Evolutionary conservation across 2,113 vertebrate genomes (phyloP), one percentile per base, ranked within the genome.

Genomic region (Serilophus lunatus): DNA sequence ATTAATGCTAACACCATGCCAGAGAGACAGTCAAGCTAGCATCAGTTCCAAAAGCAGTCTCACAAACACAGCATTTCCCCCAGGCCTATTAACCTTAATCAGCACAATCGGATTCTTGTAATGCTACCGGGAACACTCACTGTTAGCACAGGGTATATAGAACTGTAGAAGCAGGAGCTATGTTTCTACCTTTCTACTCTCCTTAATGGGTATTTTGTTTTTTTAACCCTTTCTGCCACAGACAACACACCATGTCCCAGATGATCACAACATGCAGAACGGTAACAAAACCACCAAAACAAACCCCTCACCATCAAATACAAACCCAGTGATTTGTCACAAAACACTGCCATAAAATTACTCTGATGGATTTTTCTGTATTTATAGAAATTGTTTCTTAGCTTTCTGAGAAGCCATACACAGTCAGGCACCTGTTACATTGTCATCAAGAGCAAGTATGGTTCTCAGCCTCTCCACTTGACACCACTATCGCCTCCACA

Each of bases 201-300:
- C 36, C 10, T 10, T 15, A 1, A 7, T n/a, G 19, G 16, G 16
- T 35, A n/a, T n/a, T n/a, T n/a, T n/a, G n/a, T 9, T 9, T 7
- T 19, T 16, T 3, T 9, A 2, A 3, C 2, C 12, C 2, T 26
- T 53, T 22, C 38, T 71, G 44, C 12, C 33, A 69, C 29, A 75
- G 9, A 59, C 38, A 31, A 7, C 11, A 44, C 38, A 47, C 26
- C 7, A 3, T 17, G 29, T 60, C 14, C 33, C 18, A 4, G 31
- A 61, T 26, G 17, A 66, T 54, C 64, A 57, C 26, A 36, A 51
- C 42, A 70, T 3, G 6, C 33, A 71, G 31, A 53, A 29, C 44
- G 33, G 12, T 20, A 61, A 50, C 18, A 64, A n/a, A 22, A 26
- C 20, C 40, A 50, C 2, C 16, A 17, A 66, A 79, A 19, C 5